phyloP scores from a whole-genome alignment of 2,113 vertebrate genomes.

The Pycnonotus jocosus region DNA sequence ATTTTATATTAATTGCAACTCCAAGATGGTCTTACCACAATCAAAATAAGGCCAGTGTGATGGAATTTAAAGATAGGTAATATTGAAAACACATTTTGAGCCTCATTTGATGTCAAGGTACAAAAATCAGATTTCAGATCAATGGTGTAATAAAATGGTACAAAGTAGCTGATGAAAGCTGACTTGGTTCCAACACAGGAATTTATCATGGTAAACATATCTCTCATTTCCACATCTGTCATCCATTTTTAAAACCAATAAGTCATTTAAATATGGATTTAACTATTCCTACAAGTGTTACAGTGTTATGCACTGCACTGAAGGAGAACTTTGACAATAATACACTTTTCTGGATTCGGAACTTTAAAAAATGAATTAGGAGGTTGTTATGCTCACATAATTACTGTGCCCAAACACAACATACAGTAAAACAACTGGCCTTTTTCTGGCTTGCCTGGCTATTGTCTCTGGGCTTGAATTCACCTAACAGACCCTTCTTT shows the following conservation, averaged over 20 bases:
- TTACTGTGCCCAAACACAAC: not conserved
- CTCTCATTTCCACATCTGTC: constrained; percentile 37
- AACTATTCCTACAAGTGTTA: not conserved
- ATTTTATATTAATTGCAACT: constrained; percentile 33
- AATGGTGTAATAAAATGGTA: constrained; percentile 28
- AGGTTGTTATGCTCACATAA: not conserved
- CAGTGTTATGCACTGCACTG: not conserved
- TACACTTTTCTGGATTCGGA: not conserved
- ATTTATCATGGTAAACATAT: constrained; percentile 21
- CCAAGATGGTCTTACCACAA: not conserved
- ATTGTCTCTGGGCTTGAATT: not conserved
- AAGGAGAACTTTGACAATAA: not conserved
- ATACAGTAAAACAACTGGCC: not conserved
- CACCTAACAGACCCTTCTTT: not conserved
- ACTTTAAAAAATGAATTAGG: not conserved
- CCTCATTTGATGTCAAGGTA: constrained; percentile 5
- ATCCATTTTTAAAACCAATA: constrained; percentile 29
- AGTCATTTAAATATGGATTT: constrained; percentile 25
- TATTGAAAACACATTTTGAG: constrained; percentile 26
- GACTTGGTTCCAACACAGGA: constrained; percentile 28
- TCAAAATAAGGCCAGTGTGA: not conserved
- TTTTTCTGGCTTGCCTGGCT: not conserved
- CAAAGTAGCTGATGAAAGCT: constrained; percentile 49
- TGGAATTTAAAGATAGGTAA: constrained; percentile 24
- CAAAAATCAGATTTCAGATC: constrained; percentile 34